A percentile compares a stretch with the other conserved stretches of the same genome.
These are phyloP conservation scores for Rhyacophila evoluta DNA, from an alignment of 2,888 invertebrate genomes.

Conservation along the genomic window DNA sequence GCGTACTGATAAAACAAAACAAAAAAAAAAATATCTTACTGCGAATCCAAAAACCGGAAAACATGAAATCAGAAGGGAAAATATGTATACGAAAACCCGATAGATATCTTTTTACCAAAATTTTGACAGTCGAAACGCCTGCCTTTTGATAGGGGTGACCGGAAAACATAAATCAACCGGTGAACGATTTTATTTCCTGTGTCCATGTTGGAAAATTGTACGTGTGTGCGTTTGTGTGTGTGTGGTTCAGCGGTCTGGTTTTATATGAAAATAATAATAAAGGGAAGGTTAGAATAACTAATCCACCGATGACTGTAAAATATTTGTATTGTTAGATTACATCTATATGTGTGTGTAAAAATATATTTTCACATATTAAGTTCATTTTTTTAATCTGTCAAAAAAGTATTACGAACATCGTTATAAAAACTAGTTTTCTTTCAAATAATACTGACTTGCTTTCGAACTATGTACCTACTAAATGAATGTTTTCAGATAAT, in stretches of 20 bases:
- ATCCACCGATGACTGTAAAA: too few relatives aligned
- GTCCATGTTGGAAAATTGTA: background rate
- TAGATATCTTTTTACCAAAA: constrained; percentile 16
- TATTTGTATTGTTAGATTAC: too few relatives aligned
- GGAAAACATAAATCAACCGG: constrained; percentile 17
- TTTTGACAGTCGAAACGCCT: constrained; percentile 8
- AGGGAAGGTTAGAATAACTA: background rate
- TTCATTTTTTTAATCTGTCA: too few relatives aligned
- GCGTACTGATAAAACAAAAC: too few relatives aligned
- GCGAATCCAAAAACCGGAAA: background rate
- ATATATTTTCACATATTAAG: too few relatives aligned
- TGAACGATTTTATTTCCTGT: constrained; percentile 15
- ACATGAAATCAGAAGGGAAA: constrained; percentile 6
- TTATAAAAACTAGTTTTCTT: background rate
- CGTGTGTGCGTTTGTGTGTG: background rate
- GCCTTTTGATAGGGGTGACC: background rate
- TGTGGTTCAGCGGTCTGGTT: background rate
- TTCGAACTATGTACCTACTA: too few relatives aligned
- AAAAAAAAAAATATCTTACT: background rate
- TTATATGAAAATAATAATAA: background rate
- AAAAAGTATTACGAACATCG: background rate
- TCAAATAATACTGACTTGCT: too few relatives aligned
- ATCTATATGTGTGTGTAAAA: too few relatives aligned
- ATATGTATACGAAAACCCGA: background rate
- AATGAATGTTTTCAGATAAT: too few relatives aligned